A percentile compares a stretch with the other conserved stretches of the same genome.
phyloP scores from a whole-genome alignment of 1,140 invertebrate genomes.

The Anthonomus grandis region DNA sequence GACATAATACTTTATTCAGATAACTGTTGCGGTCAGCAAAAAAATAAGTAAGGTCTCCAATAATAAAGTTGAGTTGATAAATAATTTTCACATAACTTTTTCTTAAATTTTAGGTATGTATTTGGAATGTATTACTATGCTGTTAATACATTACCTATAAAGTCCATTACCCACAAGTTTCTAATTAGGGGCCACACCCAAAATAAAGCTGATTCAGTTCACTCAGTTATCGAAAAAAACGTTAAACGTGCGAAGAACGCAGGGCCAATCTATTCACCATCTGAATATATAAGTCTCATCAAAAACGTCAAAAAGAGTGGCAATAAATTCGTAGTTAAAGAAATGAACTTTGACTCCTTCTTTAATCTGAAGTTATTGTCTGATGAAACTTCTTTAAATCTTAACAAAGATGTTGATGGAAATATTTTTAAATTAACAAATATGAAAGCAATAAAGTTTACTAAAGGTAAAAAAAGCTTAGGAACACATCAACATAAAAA shows the following conservation, averaged over 20 bases:
- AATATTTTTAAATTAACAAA: constrained; percentile 5
- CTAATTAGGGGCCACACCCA: constrained; percentile 40
- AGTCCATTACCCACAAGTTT: constrained; percentile 39
- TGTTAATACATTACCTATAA: constrained; percentile 32
- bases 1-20: constrained; percentile 40
- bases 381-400: too few relatives aligned
- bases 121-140: constrained; percentile 41
- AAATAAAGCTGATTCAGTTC: constrained; percentile 38
- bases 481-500: background rate
- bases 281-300: constrained; percentile 17
- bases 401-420: too few relatives aligned
- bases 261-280: constrained; percentile 14
- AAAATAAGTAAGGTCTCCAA: constrained; percentile 40
- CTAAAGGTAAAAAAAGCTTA: constrained; percentile 5
- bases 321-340: constrained; percentile 22
- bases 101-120: constrained; percentile 37
- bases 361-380: constrained; percentile 7
- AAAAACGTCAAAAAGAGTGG: constrained; percentile 15
- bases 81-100: background rate
- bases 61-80: too few relatives aligned
- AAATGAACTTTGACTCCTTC: constrained; percentile 18
- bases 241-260: constrained; percentile 10
- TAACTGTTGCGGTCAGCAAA: constrained; percentile 48
- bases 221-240: constrained; percentile 35
- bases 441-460: constrained; percentile 9